These are phyloP conservation scores for Odontamblyopus rebecca DNA, from an alignment of 2,797 vertebrate genomes.

Conservation along the genomic window DNA sequence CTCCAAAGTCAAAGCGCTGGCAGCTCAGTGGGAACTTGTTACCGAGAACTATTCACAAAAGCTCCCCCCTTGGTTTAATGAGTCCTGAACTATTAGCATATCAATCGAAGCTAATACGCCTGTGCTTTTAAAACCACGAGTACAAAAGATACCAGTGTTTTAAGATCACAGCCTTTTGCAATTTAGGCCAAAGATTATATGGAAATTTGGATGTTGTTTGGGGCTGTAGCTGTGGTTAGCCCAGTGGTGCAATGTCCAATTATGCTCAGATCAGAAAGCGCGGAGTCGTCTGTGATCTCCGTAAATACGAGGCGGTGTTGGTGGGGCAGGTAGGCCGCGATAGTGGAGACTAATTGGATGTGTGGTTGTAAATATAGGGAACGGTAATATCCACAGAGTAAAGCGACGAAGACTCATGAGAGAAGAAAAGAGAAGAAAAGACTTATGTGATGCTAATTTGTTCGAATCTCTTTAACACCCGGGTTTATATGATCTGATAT, in stretches of 20 bases:
- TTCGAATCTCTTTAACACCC: too few relatives aligned
- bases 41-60: conserved; percentile 38
- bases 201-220: not conserved
- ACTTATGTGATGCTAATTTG: too few relatives aligned
- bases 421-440: not conserved
- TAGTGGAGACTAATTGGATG: not conserved
- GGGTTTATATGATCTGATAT: too few relatives aligned
- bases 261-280: not conserved
- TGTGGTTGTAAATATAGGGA: too few relatives aligned
- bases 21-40: conserved; percentile 36
- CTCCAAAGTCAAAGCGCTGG: conserved; percentile 25
- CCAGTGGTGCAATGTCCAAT: not conserved
- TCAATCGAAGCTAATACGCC: conserved; percentile 23
- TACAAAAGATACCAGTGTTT: not conserved
- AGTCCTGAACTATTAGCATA: conserved; percentile 39
- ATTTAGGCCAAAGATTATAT: not conserved
- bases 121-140: not conserved
- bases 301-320: not conserved
- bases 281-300: not conserved
- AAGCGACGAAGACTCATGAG: not conserved
- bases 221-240: not conserved
- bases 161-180: not conserved
- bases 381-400: not conserved
- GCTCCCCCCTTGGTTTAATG: conserved; percentile 18
- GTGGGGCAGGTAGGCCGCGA: not conserved